phyloP scores from a whole-genome alignment of 37 sponge, comb jelly and placozoan species.

The Eunapius fragilis region DNA sequence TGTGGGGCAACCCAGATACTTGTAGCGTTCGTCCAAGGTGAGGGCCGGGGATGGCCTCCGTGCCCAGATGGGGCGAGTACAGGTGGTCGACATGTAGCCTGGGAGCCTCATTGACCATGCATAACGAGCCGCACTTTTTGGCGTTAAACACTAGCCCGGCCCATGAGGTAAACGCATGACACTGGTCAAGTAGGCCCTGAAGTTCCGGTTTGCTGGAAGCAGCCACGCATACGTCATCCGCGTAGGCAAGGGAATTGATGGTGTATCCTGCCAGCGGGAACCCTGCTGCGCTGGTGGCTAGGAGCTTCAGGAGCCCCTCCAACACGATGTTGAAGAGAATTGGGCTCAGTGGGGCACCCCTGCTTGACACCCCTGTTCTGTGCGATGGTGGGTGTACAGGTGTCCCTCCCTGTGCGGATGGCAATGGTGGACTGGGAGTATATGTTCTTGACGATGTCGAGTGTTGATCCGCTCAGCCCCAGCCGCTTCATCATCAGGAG shows the following conservation, averaged over 20 bases:
- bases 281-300: neutral
- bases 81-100: neutral
- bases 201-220: neutral
- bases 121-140: conserved; percentile 30
- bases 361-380: conserved; percentile 22
- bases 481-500: neutral
- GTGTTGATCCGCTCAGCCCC: too few relatives aligned
- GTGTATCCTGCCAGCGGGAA: neutral
- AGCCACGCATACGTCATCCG: conserved; percentile 36
- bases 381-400: neutral
- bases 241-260: conserved; percentile 10
- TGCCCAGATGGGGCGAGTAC: too few relatives aligned
- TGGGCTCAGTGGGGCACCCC: conserved; percentile 42
- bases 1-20: conserved; percentile 22
- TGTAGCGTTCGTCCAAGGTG: conserved; percentile 10
- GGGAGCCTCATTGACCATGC: neutral
- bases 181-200: neutral
- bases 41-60: conserved; percentile 11
- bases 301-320: conserved; percentile 17
- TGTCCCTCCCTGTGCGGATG: neutral
- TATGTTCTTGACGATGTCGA: conserved; percentile 19
- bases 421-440: conserved; percentile 2
- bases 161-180: conserved; percentile 13
- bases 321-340: conserved; percentile 35
- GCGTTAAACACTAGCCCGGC: conserved; percentile 26